Conservation (phyloP, 2,888 invertebrate species). For the Lysandra bellargus region DNA sequence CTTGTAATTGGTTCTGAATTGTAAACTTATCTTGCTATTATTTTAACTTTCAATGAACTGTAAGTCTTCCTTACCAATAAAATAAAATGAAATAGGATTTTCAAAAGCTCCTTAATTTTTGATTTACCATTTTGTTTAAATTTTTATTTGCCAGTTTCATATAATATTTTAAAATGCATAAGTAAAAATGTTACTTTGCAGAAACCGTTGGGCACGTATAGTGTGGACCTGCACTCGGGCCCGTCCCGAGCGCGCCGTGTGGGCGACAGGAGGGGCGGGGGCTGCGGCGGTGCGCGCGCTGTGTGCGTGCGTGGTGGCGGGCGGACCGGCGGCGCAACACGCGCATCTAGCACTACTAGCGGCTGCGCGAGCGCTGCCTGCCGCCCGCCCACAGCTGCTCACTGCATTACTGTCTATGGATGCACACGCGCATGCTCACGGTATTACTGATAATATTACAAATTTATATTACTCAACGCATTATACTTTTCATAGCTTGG, state of each 20-base stretch:
- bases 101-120: no score
- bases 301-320: slow-evolving; percentile 51
- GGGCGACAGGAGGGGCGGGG: slow-evolving; percentile 52
- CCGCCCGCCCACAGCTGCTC: slow-evolving; percentile 50
- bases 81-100: no score
- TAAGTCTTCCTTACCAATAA: no score
- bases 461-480: no score
- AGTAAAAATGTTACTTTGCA: slow-evolving; percentile 48
- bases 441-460: slow-evolving; percentile 42
- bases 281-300: slow-evolving; percentile 64
- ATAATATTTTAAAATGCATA: background rate
- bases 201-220: slow-evolving; percentile 91
- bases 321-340: slow-evolving; percentile 53
- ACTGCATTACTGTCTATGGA: slow-evolving; percentile 62
- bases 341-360: slow-evolving; percentile 50
- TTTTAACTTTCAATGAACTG: no score
- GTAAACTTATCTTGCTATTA: no score
- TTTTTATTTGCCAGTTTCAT: background rate
- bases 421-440: slow-evolving; percentile 63
- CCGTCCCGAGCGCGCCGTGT: slow-evolving; percentile 45
- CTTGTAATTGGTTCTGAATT: no score
- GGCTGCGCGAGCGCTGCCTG: slow-evolving; percentile 49
- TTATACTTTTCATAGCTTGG: background rate
- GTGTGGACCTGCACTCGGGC: slow-evolving; percentile 88
- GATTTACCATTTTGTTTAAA: background rate